Evolutionary conservation across 2,113 vertebrate genomes (phyloP).

Genomic region (Nanorana parkeri): DNA sequence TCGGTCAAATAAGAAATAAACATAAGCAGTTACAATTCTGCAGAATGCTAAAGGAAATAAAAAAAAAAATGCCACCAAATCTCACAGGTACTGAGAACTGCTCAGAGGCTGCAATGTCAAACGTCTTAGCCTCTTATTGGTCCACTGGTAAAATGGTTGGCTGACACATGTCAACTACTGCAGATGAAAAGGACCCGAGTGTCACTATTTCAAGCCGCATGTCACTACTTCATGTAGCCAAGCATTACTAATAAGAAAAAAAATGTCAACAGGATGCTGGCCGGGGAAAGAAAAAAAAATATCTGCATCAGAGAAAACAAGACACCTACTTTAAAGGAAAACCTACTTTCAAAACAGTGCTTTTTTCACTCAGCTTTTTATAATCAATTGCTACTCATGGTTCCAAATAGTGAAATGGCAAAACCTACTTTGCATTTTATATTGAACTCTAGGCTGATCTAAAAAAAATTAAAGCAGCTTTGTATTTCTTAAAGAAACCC

Average conservation of each 20-base stretch:
- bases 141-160: constrained; percentile 39
- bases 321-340: background rate
- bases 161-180: constrained; percentile 42
- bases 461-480: too few relatives aligned
- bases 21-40: background rate
- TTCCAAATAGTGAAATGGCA: too few relatives aligned
- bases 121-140: constrained; percentile 41
- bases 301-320: background rate
- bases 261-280: constrained; percentile 29
- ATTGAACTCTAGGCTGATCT: too few relatives aligned
- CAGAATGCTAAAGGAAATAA: background rate
- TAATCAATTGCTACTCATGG: too few relatives aligned
- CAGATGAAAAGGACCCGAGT: constrained; percentile 42
- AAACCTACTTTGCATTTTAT: too few relatives aligned
- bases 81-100: background rate
- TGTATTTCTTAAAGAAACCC: too few relatives aligned
- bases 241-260: constrained; percentile 46
- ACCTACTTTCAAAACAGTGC: background rate
- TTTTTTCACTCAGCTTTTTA: background rate
- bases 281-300: constrained; percentile 4
- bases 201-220: constrained; percentile 34
- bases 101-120: constrained; percentile 37
- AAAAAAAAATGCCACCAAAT: constrained; percentile 14
- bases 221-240: constrained; percentile 44
- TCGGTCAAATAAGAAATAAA: background rate